Evolutionary conservation across 1,140 invertebrate genomes (phyloP).

Genomic region (Trissolcus basalis): DNA sequence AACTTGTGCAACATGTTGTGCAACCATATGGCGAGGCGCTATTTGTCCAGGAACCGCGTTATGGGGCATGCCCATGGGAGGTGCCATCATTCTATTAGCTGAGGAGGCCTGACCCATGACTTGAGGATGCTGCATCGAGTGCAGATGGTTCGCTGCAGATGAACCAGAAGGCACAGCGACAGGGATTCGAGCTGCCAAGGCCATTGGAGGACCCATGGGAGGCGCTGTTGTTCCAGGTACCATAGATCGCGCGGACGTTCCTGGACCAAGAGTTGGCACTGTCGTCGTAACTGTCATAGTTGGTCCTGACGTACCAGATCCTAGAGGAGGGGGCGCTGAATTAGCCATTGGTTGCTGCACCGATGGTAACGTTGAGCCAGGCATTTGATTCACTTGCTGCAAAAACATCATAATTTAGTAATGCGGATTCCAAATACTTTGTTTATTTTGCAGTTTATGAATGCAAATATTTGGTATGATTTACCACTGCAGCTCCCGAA

Average conservation of each 20-base stretch:
- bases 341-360: slow-evolving; percentile 19
- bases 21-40: slow-evolving; percentile 43
- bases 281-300: slow-evolving; percentile 2
- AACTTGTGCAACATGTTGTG: slow-evolving; percentile 10
- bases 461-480: not conserved
- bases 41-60: too few species aligned
- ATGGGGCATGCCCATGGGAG: slow-evolving; percentile 37
- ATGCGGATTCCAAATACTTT: too few species aligned
- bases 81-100: slow-evolving; percentile 39
- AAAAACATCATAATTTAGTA: not conserved
- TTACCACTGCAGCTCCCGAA: slow-evolving; percentile 68
- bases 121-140: slow-evolving; percentile 21
- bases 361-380: slow-evolving; percentile 20
- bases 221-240: slow-evolving; percentile 8
- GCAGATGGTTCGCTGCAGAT: slow-evolving; percentile 7
- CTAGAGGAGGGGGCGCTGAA: slow-evolving; percentile 6
- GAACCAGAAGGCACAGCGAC: slow-evolving; percentile 6
- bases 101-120: slow-evolving; percentile 13
- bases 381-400: slow-evolving; percentile 37
- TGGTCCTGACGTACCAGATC: not conserved
- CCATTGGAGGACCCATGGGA: slow-evolving; percentile 5
- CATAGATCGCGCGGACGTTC: slow-evolving; percentile 10
- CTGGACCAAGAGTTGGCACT: not conserved
- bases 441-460: too few species aligned
- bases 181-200: slow-evolving; percentile 11